Evolutionary conservation across 2,888 invertebrate species (phyloP), one percentile per base, ranked within the genome.

Genomic region (Caradrina kadenii): DNA sequence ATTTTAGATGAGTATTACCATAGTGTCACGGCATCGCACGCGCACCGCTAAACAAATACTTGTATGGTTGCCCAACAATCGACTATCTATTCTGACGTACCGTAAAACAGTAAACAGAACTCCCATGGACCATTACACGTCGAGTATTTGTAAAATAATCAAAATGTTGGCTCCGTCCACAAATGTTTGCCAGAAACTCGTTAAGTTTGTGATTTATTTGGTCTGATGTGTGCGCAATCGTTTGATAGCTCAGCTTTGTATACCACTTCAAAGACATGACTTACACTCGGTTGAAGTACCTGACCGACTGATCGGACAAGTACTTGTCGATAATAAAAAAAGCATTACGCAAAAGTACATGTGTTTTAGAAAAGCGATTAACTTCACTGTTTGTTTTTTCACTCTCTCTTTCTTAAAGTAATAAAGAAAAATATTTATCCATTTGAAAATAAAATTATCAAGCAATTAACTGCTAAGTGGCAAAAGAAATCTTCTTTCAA

Each of bases 61-160:
- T 87, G 81, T 86, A 80, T 78, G 82, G 87, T 92, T 91, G 85
- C 88, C 77, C 88, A 90, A 92, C 91, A 91, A 92, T 88, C 84
- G 85, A 75, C 79, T 81, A 85, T 89, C 84, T 84, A 86, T 91
- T 88, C 88, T 87, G 90, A 89, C 89, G 90, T 90, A 90, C 90
- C 88, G 89, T 91, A 90, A 89, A 91, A 92, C 88, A 88, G 90
- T 89, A 92, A 93, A 93, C 92, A 92, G 73, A 87, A 82, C 89
- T 90, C 87, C 89, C 87, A 91, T 88, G 93, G 92, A 88, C 95
- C 94, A 95, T 95, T 95, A 95, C 93, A 84, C 87, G 81, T 88
- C 69, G 83, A 94, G 93, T 94, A 93, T 94, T 95, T 94, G 94
- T 92, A 91, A 93, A 94, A 94, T 93, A 94, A 91, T 91, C 91